phyloP scores from a whole-genome alignment of 2,888 invertebrate genomes.

The Cyclophora albipunctata region DNA sequence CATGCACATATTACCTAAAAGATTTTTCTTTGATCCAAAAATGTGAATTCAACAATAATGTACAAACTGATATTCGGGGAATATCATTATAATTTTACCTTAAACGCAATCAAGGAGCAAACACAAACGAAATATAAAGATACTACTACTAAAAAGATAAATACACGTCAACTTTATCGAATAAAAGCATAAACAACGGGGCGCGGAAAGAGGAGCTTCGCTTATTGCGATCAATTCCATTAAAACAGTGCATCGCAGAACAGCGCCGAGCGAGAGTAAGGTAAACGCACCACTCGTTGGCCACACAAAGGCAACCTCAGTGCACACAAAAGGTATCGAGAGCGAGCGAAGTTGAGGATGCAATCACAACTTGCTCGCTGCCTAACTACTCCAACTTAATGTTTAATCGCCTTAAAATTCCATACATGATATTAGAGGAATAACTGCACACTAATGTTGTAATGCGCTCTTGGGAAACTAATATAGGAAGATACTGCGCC shows the following conservation, averaged over 20 bases:
- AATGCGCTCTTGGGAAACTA: no score
- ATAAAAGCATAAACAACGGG: not conserved
- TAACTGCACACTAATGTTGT: not conserved
- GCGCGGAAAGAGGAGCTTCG: constrained; percentile 11
- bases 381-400: constrained; percentile 34
- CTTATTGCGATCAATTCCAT: constrained; percentile 20
- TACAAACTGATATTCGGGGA: no score
- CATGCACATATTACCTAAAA: no score
- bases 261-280: constrained; percentile 38
- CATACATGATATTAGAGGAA: constrained; percentile 17
- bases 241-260: constrained; percentile 23
- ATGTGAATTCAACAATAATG: no score
- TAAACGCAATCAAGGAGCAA: no score
- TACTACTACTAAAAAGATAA: no score
- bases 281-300: constrained; percentile 44
- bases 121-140: no score
- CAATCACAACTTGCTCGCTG: constrained; percentile 58
- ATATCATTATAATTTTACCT: no score
- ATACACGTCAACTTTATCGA: not conserved
- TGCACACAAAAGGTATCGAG: constrained; percentile 60
- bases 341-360: constrained; percentile 52
- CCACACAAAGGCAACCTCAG: constrained; percentile 41
- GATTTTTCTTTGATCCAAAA: no score
- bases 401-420: constrained; percentile 44
- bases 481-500: no score